A percentile compares a stretch with the other conserved stretches of the same genome.
Evolutionary conservation across 2,797 vertebrate species (phyloP).

Genomic region (Falco columbarius): DNA sequence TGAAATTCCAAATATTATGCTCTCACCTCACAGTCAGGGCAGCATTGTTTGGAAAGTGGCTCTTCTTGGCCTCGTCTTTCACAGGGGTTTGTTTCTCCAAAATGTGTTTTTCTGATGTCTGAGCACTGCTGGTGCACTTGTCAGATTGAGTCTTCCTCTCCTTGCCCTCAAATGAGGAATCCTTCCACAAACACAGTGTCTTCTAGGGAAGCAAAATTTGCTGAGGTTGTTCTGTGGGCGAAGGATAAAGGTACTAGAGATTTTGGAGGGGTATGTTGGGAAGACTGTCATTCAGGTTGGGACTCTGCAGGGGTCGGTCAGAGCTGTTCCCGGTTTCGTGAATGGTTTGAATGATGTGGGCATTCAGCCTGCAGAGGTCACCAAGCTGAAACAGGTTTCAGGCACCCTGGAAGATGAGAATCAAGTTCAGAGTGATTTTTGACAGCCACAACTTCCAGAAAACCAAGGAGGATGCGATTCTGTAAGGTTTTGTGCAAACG

Average conservation of each 20-base stretch:
- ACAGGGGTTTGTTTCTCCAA: neutral
- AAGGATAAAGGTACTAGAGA: neutral
- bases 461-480: neutral
- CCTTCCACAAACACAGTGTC: neutral
- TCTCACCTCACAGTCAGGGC: neutral
- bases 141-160: neutral
- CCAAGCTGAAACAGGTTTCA: neutral
- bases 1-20: neutral
- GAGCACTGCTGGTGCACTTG: neutral
- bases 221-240: neutral
- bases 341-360: neutral
- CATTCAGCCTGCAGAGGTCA: constrained; percentile 30
- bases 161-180: neutral
- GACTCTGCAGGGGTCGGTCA: neutral
- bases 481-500: neutral
- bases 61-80: neutral
- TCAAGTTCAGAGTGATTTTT: neutral
- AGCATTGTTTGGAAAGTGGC: neutral
- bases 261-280: neutral
- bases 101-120: neutral
- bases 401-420: neutral
- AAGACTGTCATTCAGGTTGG: neutral
- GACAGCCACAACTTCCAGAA: neutral
- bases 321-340: neutral
- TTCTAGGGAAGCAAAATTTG: neutral